phyloP scores from a whole-genome alignment of 2,888 invertebrate species.

The Epinotia brunnichana region DNA sequence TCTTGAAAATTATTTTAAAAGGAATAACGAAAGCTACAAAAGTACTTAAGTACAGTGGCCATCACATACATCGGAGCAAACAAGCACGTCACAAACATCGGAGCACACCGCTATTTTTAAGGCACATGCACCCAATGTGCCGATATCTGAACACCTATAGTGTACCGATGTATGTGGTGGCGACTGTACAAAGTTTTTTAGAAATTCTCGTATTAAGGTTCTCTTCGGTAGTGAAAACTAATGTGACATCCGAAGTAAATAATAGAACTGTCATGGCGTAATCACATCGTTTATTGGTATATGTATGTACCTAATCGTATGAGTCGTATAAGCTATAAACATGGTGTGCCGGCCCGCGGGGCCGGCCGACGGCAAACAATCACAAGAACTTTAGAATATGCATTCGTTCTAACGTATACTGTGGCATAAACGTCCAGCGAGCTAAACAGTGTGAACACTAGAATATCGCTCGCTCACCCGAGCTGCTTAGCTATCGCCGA shows the following conservation, averaged over 20 bases:
- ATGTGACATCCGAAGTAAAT: conserved; percentile 37
- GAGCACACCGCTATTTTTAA: too few species aligned
- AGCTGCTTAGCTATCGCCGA: conserved; percentile 1
- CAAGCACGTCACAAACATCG: too few species aligned
- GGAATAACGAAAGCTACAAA: too few species aligned
- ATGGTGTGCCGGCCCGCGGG: conserved; percentile 34
- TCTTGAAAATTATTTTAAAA: too few species aligned
- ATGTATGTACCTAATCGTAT: conserved; percentile 60
- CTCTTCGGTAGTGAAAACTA: not conserved
- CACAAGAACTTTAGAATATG: conserved; percentile 42
- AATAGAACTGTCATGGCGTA: conserved; percentile 55
- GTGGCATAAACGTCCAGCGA: conserved; percentile 17
- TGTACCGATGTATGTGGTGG: too few species aligned
- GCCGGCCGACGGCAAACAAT: conserved; percentile 39
- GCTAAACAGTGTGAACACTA: conserved; percentile 10
- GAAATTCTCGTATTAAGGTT: too few species aligned
- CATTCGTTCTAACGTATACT: conserved; percentile 35
- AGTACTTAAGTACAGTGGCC: too few species aligned
- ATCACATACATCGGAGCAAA: too few species aligned
- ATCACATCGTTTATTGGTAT: conserved; percentile 63
- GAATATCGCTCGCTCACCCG: not conserved
- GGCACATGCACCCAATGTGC: too few species aligned
- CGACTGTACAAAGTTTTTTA: too few species aligned
- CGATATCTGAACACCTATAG: too few species aligned
- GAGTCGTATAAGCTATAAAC: conserved; percentile 54